Base-by-base conservation (phyloP, 2,113 vertebrate genomes). In the Anas platyrhynchos region DNA sequence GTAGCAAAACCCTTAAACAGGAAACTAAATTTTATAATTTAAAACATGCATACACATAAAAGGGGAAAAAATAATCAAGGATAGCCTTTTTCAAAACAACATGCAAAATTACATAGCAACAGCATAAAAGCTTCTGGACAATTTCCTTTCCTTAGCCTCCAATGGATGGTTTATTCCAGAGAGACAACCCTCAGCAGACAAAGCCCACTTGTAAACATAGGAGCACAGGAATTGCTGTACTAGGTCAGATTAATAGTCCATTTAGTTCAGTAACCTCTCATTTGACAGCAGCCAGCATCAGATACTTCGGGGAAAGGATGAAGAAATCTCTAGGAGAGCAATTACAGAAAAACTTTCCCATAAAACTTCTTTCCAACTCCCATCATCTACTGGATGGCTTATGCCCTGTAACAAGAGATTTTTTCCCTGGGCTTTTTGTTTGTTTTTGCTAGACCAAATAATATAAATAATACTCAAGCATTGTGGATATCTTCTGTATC, bases 181-280 rank as follows among this genome's bases (percentile, higher is more conserved):
- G 88, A 88, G 92, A 94, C 77, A 94, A 66, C 36, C 41, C 77
- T 88, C 66, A 79, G 80, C 80, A 94, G 88, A 94, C 94, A 94
- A 96, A 96, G 94, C 74, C 81, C 15, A 7, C 74, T 96, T 93
- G 89, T 91, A 95, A 96, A 95, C 85, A 94, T 3, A 76, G 87
- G 58, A 93, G 85, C 65, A 95, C 72, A 91, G 80, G 83, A 95
- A 95, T 90, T 92, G 88, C 88, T 93, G 91, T 93, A 89, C 73
- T 86, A 66, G 83, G 91, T 95, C 86, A 94, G 91, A 95, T 95
- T 94, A 96, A 86, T 91, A 91, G 93, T 76, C 93, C 83, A 87
- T 93, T 95, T 97, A 96, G 93, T 81, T 95, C 94, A 87, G 88
- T 85, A 96, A 94, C 93, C 90, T 94, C 92, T 95, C 88, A 89